Base-by-base conservation (phyloP, 2,797 vertebrate species). In the Podarcis siculus region DNA sequence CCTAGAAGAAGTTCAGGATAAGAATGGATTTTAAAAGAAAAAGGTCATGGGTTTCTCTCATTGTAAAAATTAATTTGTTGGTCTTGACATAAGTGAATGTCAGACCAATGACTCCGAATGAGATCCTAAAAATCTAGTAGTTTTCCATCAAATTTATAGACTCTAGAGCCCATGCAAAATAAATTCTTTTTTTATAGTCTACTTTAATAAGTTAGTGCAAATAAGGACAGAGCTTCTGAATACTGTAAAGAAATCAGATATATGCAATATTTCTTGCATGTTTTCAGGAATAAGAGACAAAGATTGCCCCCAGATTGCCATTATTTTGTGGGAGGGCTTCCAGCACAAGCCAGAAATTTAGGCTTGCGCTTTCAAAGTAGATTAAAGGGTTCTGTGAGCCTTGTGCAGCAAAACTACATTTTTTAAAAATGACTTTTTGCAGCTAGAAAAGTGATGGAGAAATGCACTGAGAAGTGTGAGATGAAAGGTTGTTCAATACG, bases 21-120 rank as follows among this genome's bases (percentile, higher is more conserved):
- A 79, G 58, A 75, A 75, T 17, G 13, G 32, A 27, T 37, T 75
- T 90, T 66, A 76, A 90, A 79, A 64, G 27, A 79, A 79, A 89
- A 83, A 80, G 76, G 80, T 8, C 55, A 83, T 2, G 73, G 39
- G 39, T 79, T 82, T 82, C 12, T 75, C 12, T 66, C 35, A 45
- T 82, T 58, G 9, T 55, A 77, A 78, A 86, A 82, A 89, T 25
- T 25, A 79, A 10, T 72, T 13, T 55, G 55, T 23, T 90, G 27
- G 55, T 39, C 87, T 42, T 32, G 73, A 25, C 6, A 75, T 79
- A 27, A 42, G 42, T 69, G 27, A 89, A 21, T 45, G 58, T 10
- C 49, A 42, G 0, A 67, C 42, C 19, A 92, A 82, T 64, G 76
- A 8, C 3, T 67, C 32, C 58, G 42, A 71, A 76, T 83, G 79